A percentile compares a stretch with the other conserved stretches of the same genome.
These are phyloP conservation scores for Pimpla rufipes DNA, from an alignment of 2,888 invertebrate genomes.

Conservation along the genomic window DNA sequence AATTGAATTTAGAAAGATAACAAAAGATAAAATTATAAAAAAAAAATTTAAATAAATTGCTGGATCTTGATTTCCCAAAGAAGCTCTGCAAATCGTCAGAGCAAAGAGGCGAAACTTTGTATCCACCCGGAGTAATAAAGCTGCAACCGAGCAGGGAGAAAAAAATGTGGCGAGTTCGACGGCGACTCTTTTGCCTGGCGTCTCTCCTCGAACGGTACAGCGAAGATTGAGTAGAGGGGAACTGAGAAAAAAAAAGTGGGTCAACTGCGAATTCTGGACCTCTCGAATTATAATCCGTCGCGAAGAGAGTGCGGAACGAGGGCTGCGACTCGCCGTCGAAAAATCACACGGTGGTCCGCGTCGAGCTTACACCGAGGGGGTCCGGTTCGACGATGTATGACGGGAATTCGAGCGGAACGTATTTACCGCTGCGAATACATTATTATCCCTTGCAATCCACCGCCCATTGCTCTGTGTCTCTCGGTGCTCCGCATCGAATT, in stretches of 20 bases:
- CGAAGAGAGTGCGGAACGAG: constrained; percentile 76
- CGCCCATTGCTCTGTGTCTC: no score
- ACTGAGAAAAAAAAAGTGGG: constrained; percentile 54
- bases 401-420: constrained; percentile 37
- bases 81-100: no score
- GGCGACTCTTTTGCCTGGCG: constrained; percentile 28
- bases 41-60: no score
- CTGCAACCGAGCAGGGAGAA: neutral
- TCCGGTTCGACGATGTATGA: constrained; percentile 55
- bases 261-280: constrained; percentile 44
- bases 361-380: constrained; percentile 41
- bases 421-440: constrained; percentile 38
- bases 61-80: no score
- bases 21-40: no score
- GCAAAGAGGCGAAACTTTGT: constrained; percentile 30
- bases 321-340: constrained; percentile 74
- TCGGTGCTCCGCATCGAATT: constrained; percentile 26
- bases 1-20: no score
- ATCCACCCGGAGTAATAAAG: constrained; percentile 25
- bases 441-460: constrained; percentile 20
- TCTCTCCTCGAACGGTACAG: constrained; percentile 41
- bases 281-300: constrained; percentile 83
- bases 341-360: constrained; percentile 51
- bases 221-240: constrained; percentile 24
- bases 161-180: constrained; percentile 33